Percentiles rank a stretch among this genome's conserved stretches.
Conservation (phyloP, 2,888 invertebrate species). For the Nymphalis urticae region DNA sequence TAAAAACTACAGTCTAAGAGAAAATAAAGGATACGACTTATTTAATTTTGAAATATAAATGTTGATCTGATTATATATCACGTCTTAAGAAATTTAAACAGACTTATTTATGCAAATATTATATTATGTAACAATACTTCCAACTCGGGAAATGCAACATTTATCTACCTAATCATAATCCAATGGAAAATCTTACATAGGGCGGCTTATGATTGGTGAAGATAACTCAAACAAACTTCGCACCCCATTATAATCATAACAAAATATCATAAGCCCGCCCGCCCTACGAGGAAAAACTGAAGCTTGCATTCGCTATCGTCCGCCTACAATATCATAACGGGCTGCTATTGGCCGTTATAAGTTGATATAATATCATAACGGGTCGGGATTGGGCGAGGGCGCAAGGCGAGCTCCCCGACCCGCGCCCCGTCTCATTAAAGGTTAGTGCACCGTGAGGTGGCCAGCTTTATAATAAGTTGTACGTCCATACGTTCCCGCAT, state of each 20-base stretch:
- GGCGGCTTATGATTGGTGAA: slow-evolving; percentile 44
- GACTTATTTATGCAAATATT: no score
- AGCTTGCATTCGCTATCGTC: slow-evolving; percentile 61
- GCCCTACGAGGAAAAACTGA: slow-evolving; percentile 72
- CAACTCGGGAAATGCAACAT: background rate
- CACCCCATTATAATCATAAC: slow-evolving; percentile 76
- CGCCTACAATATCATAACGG: slow-evolving; percentile 82
- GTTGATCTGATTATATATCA: no score
- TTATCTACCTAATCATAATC: slow-evolving; percentile 9
- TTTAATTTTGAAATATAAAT: no score
- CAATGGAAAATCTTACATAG: slow-evolving; percentile 25
- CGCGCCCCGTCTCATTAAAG: slow-evolving; percentile 64
- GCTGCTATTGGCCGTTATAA: slow-evolving; percentile 78
- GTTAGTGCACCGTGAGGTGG: slow-evolving; percentile 68
- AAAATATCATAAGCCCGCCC: slow-evolving; percentile 77
- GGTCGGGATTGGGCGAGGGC: slow-evolving; percentile 77
- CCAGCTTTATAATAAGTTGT: slow-evolving; percentile 72
- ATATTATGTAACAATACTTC: background rate
- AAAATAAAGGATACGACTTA: no score
- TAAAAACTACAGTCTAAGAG: no score
- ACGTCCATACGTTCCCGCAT: slow-evolving; percentile 60
- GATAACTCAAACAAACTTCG: slow-evolving; percentile 45
- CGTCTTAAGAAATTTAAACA: no score
- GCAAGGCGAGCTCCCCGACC: slow-evolving; percentile 61
- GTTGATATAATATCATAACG: slow-evolving; percentile 85